Conservation (phyloP, 1,140 invertebrate species). For the Drosophila busckii region DNA sequence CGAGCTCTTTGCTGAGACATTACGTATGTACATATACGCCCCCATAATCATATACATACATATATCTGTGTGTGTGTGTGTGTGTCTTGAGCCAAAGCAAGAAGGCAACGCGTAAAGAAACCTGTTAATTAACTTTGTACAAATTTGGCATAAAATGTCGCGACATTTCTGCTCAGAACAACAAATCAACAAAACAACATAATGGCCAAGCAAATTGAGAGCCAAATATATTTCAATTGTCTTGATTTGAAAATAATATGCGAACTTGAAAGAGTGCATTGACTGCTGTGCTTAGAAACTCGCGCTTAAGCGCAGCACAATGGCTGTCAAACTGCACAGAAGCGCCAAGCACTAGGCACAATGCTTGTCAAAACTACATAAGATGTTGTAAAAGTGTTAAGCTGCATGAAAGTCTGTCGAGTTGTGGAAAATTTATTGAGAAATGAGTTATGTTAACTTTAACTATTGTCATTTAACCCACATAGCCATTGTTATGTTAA, state of each 20-base stretch:
- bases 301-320: too few relatives aligned
- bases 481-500: constrained; percentile 65
- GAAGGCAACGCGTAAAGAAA: constrained; percentile 52
- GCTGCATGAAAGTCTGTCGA: too few relatives aligned
- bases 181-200: constrained; percentile 10
- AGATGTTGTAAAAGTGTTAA: too few relatives aligned
- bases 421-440: too few relatives aligned
- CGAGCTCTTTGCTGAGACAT: constrained; percentile 26
- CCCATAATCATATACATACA: constrained; percentile 31
- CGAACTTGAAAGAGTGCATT: constrained; percentile 68
- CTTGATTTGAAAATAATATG: too few relatives aligned
- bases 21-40: constrained; percentile 60
- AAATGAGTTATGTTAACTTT: constrained; percentile 25
- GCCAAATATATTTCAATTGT: constrained; percentile 35
- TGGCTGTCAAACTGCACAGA: too few relatives aligned
- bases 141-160: constrained; percentile 64
- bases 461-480: constrained; percentile 58
- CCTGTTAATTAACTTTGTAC: constrained; percentile 68
- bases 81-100: constrained; percentile 9
- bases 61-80: neutral
- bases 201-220: too few relatives aligned
- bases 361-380: too few relatives aligned
- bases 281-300: constrained; percentile 32
- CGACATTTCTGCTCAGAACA: constrained; percentile 31
- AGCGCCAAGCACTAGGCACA: too few relatives aligned